Percentiles rank a stretch among this genome's conserved stretches.
Conservation (phyloP, 2,113 vertebrate genomes). For the Zosterops pallidus region DNA sequence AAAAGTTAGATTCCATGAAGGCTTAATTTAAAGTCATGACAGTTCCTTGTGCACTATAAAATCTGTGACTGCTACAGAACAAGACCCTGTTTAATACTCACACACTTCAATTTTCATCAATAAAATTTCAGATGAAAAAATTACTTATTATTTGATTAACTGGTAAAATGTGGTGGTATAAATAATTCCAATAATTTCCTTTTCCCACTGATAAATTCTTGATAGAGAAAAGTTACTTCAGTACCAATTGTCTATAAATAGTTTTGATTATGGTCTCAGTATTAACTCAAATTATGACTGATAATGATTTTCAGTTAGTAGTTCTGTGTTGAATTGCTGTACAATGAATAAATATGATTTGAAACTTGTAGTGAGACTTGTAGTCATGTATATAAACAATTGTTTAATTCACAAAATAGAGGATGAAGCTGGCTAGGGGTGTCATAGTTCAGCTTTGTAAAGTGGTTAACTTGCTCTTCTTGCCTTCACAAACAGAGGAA, state of each 20-base stretch:
- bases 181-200: conserved; percentile 48
- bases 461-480: neutral
- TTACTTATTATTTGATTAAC: conserved; percentile 62
- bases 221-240: conserved; percentile 39
- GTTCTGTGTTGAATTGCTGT: conserved; percentile 19
- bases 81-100: neutral
- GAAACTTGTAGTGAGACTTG: neutral
- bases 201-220: conserved; percentile 21
- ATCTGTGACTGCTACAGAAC: neutral
- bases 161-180: conserved; percentile 15
- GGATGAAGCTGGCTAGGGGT: neutral
- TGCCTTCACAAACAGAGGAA: neutral
- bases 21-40: conserved; percentile 14
- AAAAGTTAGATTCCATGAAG: neutral
- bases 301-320: conserved; percentile 13
- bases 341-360: conserved; percentile 19
- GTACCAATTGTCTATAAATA: neutral
- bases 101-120: neutral
- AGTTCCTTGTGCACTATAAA: neutral
- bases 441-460: neutral
- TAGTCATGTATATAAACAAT: neutral
- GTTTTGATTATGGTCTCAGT: conserved; percentile 38
- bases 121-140: conserved; percentile 36
- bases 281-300: neutral
- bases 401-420: conserved; percentile 2